Base-by-base conservation (phyloP, 1,140 invertebrate genomes). In the Pteromalus puparum region DNA sequence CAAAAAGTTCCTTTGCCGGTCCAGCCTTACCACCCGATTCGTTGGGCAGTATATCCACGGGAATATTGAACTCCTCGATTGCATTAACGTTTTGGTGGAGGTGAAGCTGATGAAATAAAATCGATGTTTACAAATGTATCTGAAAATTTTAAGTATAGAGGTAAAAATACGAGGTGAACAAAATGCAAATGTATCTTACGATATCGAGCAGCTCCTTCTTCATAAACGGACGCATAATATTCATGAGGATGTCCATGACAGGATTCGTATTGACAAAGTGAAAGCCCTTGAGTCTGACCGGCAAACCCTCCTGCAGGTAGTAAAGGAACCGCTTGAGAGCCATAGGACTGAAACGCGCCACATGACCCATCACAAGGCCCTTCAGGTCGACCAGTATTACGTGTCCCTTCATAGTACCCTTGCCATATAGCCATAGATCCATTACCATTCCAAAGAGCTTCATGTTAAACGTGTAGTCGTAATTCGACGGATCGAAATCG, bases 191-290 rank as follows among this genome's bases (percentile, higher is more conserved):
- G 42, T 9, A 82, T 85, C 67, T 67, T 88, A 95, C 89, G 75
- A 95, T 93, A 26, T 94, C 92, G 13, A 94, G 87, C 0, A 96
- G 87, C 53, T 95, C 93, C 74, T 95, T 95, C 85, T 95, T 96
- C 93, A 96, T 94, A 79, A 96, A 95, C 0, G 96, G 95, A 81
- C 93, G 94, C 87, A 95, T 91, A 61, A 96, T 83, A 21, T 94
- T 94, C 90, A 96, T 87, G 18, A 96, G 88, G 86, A 95, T 94
- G 86, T 96, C 95, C 91, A 96, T 94, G 77, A 95, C 94, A 0
- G 93, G 89, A 2, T 94, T 94, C 24, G 94, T 93, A 86, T 96
- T 96, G 34, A 96, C 89, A 83, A 95, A 94, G 90, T 96, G 95
- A 7, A 96, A 91, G 0, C 93, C 94, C 85, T 95, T 95, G 12